Evolutionary conservation across 2,797 vertebrate genomes (phyloP), one percentile per base, ranked within the genome.

Genomic region (Anisognathus igniventris): DNA sequence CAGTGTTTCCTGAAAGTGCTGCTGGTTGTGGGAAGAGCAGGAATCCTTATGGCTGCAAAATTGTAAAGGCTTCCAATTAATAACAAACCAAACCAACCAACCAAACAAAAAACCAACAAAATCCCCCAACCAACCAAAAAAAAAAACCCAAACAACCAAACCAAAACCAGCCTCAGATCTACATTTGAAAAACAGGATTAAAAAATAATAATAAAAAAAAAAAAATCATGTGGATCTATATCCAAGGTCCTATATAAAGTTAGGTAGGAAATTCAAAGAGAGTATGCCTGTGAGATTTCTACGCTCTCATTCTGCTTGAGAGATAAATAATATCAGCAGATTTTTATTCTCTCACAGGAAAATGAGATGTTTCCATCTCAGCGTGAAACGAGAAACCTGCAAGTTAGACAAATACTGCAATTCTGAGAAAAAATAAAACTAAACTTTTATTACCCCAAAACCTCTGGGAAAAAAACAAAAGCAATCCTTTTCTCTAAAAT

Each of bases 341-440:
- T 66, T 72, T 71, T 86, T 62, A 75, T 56, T 82, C 33, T 74
- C 56, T 90, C 71, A 65, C 47, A 68, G 45, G n/a, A 81, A 90
- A 84, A 86, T 22, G 6, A 84, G 10, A 4, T 71, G 8, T 73
- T 88, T 93, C 86, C 28, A 65, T 60, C 70, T 86, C n/a, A 74
- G 35, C 2, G 1, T 76, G 67, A 90, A 80, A 76, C 2, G 1
- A 86, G 48, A 72, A 87, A 73, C 45, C 60, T 67, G 37, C 12
- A 92, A 56, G 66, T 90, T 92, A 86, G 35, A 93, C 20, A 96
- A 95, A 86, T 66, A 75, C 25, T 73, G 22, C 27, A 67, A 48
- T 88, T 68, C 37, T 81, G 35, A 80, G 22, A 71, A 73, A 76
- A 85, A 79, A 56, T 6, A 44, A 35, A 87, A 19, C 16, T 28